Percentiles rank a stretch among this genome's conserved stretches.
phyloP scores from a whole-genome alignment of 92 coral and sea anemone species.

The Galaxea fascicularis region DNA sequence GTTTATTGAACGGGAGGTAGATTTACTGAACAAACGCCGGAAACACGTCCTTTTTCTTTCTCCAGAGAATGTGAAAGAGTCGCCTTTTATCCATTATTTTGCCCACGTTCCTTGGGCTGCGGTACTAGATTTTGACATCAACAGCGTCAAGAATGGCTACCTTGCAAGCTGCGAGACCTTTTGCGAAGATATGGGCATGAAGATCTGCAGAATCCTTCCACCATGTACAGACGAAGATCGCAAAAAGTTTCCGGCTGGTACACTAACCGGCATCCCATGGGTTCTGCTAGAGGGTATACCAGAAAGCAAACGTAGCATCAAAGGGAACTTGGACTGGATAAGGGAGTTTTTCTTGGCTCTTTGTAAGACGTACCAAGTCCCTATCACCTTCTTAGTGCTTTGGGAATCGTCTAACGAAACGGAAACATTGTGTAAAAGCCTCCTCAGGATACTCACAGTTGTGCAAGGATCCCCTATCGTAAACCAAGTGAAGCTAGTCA shows the following conservation, averaged over 20 bases:
- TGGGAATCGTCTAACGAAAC: slow-evolving; percentile 52
- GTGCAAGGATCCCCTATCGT: slow-evolving; percentile 42
- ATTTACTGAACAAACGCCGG: slow-evolving; percentile 62
- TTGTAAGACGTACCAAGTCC: slow-evolving; percentile 41
- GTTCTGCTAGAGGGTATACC: slow-evolving; percentile 69
- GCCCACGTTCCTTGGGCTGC: slow-evolving; percentile 75
- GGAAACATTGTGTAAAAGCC: slow-evolving; percentile 45
- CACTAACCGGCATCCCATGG: slow-evolving; percentile 77
- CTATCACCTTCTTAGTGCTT: slow-evolving; percentile 61
- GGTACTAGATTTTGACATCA: slow-evolving; percentile 73
- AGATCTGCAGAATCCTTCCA: slow-evolving; percentile 73
- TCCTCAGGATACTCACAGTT: slow-evolving; percentile 35
- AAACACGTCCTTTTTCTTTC: slow-evolving; percentile 71
- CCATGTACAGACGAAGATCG: slow-evolving; percentile 45
- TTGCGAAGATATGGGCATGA: slow-evolving; percentile 54
- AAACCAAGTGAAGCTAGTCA: slow-evolving; percentile 39
- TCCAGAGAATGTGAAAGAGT: slow-evolving; percentile 41
- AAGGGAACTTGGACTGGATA: slow-evolving; percentile 60
- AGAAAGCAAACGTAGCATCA: slow-evolving; percentile 41
- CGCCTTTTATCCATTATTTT: slow-evolving; percentile 46
- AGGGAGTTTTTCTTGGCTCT: slow-evolving; percentile 55
- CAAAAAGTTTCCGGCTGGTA: slow-evolving; percentile 19
- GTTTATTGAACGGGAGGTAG: slow-evolving; percentile 53
- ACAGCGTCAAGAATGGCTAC: slow-evolving; percentile 52
- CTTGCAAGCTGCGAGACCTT: slow-evolving; percentile 52